Conservation (phyloP, 37 sponge, comb jelly and placozoan genomes). For the Petrosia ficiformis region DNA sequence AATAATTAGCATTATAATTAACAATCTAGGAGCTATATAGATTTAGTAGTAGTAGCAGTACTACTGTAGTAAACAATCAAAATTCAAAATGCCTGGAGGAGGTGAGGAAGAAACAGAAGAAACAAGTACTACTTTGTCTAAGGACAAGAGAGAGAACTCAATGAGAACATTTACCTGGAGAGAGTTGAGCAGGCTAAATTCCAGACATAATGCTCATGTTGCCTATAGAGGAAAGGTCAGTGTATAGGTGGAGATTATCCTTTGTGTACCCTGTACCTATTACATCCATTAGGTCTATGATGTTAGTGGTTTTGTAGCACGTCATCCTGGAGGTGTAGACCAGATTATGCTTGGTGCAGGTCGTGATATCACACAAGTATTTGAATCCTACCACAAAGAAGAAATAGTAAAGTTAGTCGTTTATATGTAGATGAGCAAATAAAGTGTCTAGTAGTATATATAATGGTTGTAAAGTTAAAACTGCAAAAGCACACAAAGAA, state of each 20-base stretch:
- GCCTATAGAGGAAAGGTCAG: constrained; percentile 86
- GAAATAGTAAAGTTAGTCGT: constrained; percentile 60
- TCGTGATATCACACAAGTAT: constrained; percentile 81
- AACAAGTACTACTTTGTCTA: no score
- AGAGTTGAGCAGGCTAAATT: constrained; percentile 81
- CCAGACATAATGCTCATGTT: constrained; percentile 84
- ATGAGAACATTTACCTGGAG: constrained; percentile 68
- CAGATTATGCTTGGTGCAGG: constrained; percentile 93
- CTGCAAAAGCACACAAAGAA: no score
- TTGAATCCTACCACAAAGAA: constrained; percentile 89
- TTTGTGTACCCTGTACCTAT: background rate
- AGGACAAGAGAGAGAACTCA: background rate
- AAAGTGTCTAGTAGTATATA: no score
- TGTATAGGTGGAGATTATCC: background rate
- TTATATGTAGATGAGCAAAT: background rate
- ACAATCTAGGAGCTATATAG: no score
- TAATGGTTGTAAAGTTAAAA: no score
- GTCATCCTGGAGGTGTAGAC: constrained; percentile 93
- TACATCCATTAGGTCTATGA: constrained; percentile 79
- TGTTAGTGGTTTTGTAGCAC: constrained; percentile 74
- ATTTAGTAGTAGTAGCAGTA: no score
- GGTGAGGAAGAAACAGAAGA: background rate
- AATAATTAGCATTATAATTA: no score
- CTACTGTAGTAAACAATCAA: no score
- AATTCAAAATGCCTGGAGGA: constrained; percentile 8